Conservation (phyloP, 2,113 vertebrate species). For the Lontra canadensis region DNA sequence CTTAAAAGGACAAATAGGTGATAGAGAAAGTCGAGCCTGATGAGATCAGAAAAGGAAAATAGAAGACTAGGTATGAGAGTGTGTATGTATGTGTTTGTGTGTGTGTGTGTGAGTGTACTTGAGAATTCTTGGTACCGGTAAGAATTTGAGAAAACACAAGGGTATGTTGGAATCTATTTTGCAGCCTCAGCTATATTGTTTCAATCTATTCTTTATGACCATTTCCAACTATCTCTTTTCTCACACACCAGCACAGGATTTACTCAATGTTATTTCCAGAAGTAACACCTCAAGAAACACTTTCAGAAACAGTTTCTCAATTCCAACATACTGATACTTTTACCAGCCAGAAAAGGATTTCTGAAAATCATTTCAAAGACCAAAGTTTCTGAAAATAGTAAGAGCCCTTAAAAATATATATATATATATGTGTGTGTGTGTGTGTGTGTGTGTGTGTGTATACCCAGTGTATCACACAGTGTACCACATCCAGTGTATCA, state of each 20-base stretch:
- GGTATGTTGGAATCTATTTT: slow-evolving; percentile 27
- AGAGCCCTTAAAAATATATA: not conserved
- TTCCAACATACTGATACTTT: slow-evolving; percentile 39
- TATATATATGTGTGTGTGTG: too few relatives aligned
- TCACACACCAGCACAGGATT: slow-evolving; percentile 45
- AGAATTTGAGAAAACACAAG: not conserved
- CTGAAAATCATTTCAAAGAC: slow-evolving; percentile 43
- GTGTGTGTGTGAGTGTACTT: not conserved
- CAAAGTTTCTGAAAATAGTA: slow-evolving; percentile 11
- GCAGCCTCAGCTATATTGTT: slow-evolving; percentile 15
- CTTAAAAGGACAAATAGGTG: not conserved
- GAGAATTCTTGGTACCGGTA: not conserved
- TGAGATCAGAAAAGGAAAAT: not conserved
- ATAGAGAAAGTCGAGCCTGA: slow-evolving; percentile 16
- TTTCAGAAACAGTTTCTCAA: slow-evolving; percentile 65
- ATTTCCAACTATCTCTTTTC: slow-evolving; percentile 29
- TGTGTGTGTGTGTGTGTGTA: too few relatives aligned
- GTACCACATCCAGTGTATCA: not conserved
- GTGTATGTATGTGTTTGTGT: not conserved
- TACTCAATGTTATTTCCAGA: slow-evolving; percentile 72
- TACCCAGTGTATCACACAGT: not conserved
- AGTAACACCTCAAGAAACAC: slow-evolving; percentile 61
- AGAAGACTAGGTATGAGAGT: not conserved
- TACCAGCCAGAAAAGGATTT: slow-evolving; percentile 41
- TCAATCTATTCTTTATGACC: slow-evolving; percentile 36